Base-by-base conservation (phyloP, 2,888 invertebrate genomes). In the Cataglyphis cursor region DNA sequence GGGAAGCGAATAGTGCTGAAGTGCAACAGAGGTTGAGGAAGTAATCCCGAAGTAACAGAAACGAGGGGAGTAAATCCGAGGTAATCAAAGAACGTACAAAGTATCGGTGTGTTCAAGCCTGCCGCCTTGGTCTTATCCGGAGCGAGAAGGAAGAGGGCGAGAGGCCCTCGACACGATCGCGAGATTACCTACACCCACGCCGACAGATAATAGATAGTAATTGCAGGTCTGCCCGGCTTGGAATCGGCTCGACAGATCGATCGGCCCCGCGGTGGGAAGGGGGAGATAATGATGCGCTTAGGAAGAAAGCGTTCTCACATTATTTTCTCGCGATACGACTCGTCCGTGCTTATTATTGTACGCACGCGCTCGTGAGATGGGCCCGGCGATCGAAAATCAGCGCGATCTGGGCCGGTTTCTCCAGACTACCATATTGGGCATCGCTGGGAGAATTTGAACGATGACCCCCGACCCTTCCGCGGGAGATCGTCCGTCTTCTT, bases 241-340 rank as follows among this genome's bases (percentile, higher is more conserved):
- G 91, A 93, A 93, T 93, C 93, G 92, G 91, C 91, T 91, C 91
- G 90, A 91, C 93, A 90, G 92, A 93, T 93, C 93, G 94, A 93
- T 93, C 92, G 87, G 86, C 75, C 84, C 84, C 85, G 85, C 70
- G 88, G 81, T 84, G 85, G 81, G 86, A 89, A 88, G 89, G 89
- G 91, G 87, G 88, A 90, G 92, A 93, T 93, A 93, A 94, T 93
- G 93, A 94, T 93, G 93, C 92, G 91, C 90, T 90, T 91, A 90
- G 89, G 90, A 91, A 92, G 93, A 93, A 93, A 93, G 93, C 93
- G 93, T 94, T 94, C 94, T 94, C 94, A 94, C 94, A 94, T 94
- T 93, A 94, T 94, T 94, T 93, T 94, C 94, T 93, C 93, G 93
- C 94, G 90, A 92, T 90, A 90, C 90, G 78, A 83, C 86, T 84